A percentile compares a stretch with the other conserved stretches of the same genome.
phyloP scores from a whole-genome alignment of 2,113 vertebrate species.

The Piprites chloris region DNA sequence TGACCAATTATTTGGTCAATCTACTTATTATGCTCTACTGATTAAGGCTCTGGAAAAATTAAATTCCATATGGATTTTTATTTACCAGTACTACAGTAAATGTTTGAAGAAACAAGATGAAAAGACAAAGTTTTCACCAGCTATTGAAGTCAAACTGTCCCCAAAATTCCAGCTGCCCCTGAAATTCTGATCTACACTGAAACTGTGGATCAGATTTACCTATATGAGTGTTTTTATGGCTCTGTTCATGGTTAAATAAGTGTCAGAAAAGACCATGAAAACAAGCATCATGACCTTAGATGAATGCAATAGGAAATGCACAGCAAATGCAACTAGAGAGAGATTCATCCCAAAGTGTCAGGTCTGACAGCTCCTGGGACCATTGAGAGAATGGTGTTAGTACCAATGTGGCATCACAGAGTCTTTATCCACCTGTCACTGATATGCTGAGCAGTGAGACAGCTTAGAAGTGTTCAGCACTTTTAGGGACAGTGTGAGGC shows the following conservation, averaged over 20 bases:
- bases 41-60: neutral
- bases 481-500: neutral
- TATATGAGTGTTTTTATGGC: neutral
- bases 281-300: neutral
- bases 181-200: neutral
- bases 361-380: neutral
- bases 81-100: neutral
- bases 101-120: neutral
- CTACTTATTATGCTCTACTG: neutral
- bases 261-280: neutral
- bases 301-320: neutral
- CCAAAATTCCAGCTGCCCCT: neutral
- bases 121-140: neutral
- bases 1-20: neutral
- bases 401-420: neutral
- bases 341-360: neutral
- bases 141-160: neutral
- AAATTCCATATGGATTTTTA: neutral
- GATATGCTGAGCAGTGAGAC: neutral
- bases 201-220: neutral
- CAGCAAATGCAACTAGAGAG: neutral
- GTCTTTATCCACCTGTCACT: neutral
- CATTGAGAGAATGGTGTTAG: neutral
- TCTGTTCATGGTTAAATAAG: neutral
- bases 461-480: neutral